phyloP scores from a whole-genome alignment of 1,140 invertebrate genomes.

The Fopius arisanus region DNA sequence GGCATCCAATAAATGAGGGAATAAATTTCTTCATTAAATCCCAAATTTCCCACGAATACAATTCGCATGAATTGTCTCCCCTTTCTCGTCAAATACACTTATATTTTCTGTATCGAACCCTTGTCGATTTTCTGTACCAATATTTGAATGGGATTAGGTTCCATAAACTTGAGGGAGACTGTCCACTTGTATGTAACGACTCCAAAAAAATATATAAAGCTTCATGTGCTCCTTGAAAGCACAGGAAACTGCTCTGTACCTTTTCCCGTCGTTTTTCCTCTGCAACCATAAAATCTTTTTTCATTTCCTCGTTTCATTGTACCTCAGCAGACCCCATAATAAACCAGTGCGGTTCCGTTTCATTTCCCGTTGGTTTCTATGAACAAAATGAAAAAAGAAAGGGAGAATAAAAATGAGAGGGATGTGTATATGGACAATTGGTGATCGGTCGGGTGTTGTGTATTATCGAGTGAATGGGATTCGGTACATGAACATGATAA shows the following conservation, averaged over 20 bases:
- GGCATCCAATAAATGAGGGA: too few species aligned
- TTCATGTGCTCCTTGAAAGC: not conserved
- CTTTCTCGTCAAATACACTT: not conserved
- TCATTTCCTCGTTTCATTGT: constrained; percentile 7
- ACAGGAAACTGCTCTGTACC: not conserved
- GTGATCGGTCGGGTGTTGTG: not conserved
- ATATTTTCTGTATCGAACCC: not conserved
- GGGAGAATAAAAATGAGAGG: not conserved
- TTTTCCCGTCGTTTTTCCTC: not conserved
- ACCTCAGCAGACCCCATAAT: not conserved
- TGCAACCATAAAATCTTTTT: not conserved
- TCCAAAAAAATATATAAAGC: not conserved
- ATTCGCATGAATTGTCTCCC: not conserved
- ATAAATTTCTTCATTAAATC: not conserved
- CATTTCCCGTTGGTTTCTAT: constrained; percentile 1
- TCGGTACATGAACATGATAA: not conserved
- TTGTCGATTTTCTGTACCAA: not conserved
- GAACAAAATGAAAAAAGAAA: not conserved
- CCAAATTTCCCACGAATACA: not conserved
- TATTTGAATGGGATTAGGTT: constrained; percentile 4
- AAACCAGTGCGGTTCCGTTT: constrained; percentile 10
- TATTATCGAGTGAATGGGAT: not conserved
- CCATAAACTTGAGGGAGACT: not conserved
- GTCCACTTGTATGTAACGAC: not conserved
- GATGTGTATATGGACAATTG: not conserved